These are phyloP conservation scores for Scelioninae gen. 2 DNA, from an alignment of 2,888 invertebrate species.

Conservation along the genomic window DNA sequence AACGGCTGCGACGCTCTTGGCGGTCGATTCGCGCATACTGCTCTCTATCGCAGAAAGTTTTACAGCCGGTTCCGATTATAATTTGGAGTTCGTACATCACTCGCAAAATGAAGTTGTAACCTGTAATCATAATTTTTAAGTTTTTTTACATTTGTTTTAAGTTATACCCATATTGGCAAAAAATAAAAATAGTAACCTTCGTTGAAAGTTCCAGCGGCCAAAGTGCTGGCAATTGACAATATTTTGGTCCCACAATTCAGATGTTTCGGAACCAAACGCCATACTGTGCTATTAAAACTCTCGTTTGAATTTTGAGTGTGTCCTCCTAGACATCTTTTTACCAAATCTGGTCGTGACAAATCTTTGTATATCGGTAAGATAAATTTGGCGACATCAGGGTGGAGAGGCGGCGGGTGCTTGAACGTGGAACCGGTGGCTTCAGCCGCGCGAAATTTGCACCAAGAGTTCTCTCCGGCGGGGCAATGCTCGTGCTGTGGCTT, in stretches of 20 bases:
- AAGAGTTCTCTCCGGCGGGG: too few species aligned
- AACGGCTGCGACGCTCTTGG: constrained; percentile 17
- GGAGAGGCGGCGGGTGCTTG: too few species aligned
- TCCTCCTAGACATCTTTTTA: constrained; percentile 65
- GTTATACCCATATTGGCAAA: constrained; percentile 12
- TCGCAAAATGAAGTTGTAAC: constrained; percentile 29
- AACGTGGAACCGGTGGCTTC: too few species aligned
- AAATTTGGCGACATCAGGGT: too few species aligned
- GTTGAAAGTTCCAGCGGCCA: constrained; percentile 27
- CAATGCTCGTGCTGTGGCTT: too few species aligned
- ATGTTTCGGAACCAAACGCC: constrained; percentile 64
- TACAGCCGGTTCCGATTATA: constrained; percentile 28
- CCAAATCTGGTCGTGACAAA: constrained; percentile 19
- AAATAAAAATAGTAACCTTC: constrained; percentile 29
- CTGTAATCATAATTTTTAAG: constrained; percentile 27
- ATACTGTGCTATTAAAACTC: constrained; percentile 66
- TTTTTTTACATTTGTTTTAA: constrained; percentile 20
- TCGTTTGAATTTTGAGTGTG: constrained; percentile 67
- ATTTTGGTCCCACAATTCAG: constrained; percentile 18
- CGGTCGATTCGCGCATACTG: constrained; percentile 24
- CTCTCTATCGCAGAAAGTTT: constrained; percentile 25
- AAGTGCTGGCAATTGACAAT: constrained; percentile 27
- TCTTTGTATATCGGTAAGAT: too few species aligned
- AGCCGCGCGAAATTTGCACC: too few species aligned
- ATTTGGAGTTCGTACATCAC: constrained; percentile 27